A percentile compares a stretch with the other conserved stretches of the same genome.
These are phyloP conservation scores for Pseudomyrmex concolor DNA, from an alignment of 1,140 invertebrate species.

Conservation along the genomic window DNA sequence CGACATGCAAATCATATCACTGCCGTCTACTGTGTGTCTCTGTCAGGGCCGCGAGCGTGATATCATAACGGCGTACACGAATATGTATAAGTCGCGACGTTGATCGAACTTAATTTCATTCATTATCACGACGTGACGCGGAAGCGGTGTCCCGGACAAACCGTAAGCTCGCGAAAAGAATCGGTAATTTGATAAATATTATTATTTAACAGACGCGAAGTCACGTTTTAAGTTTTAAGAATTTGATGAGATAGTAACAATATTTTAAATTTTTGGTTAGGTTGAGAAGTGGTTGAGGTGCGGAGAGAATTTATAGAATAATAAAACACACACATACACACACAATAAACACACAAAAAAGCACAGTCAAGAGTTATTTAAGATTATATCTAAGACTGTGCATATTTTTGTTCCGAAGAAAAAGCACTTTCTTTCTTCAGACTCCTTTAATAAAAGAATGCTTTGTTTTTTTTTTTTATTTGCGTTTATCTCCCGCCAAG, in stretches of 20 bases:
- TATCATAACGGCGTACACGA: slow-evolving; percentile 66
- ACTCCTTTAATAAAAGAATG: too few species aligned
- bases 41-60: slow-evolving; percentile 55
- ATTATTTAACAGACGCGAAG: slow-evolving; percentile 9
- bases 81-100: slow-evolving; percentile 65
- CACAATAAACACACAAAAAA: too few species aligned
- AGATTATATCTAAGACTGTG: too few species aligned
- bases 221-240: slow-evolving; percentile 14
- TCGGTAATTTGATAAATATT: not conserved
- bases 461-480: slow-evolving; percentile 20
- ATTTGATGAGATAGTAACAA: too few species aligned
- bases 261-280: too few species aligned
- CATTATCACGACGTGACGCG: slow-evolving; percentile 45
- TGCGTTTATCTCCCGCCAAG: not conserved
- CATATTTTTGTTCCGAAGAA: too few species aligned
- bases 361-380: too few species aligned
- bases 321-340: too few species aligned
- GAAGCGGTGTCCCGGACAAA: slow-evolving; percentile 21
- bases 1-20: slow-evolving; percentile 83
- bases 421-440: too few species aligned
- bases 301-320: too few species aligned
- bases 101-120: slow-evolving; percentile 64
- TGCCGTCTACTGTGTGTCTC: slow-evolving; percentile 69
- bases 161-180: slow-evolving; percentile 31
- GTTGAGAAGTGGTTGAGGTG: too few species aligned